Evolutionary conservation across 2,888 invertebrate genomes (phyloP), one percentile per base, ranked within the genome.

Genomic region (Tipula vernalis): DNA sequence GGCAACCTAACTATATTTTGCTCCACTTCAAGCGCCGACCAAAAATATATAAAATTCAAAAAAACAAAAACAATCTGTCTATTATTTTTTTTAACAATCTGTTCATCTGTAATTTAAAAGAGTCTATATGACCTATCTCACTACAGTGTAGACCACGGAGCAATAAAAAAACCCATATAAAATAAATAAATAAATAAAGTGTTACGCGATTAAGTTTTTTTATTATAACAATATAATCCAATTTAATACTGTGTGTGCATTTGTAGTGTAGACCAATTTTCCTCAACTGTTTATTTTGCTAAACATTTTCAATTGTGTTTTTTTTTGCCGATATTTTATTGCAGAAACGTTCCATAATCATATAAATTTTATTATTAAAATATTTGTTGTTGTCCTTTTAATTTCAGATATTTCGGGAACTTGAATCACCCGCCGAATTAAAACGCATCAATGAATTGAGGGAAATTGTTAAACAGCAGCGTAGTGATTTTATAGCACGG

Each of bases 351-450:
- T 39, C 39, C 39, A 28, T 39, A 39, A 39, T 3, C 39, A 39
- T 39, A 28, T 28, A 39, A 39, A 39, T 39, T 39, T 39, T 39
- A 39, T 39, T 39, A 6, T 39, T 39, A 6, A 5, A 39, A 6
- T 39, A 39, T 39, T n/a, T 39, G 5, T 6, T 39, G 39, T 39
- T 44, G 28, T 28, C 2, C 2, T 28, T 0, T 2, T 28, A 28
- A 39, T 39, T 39, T 39, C 90, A 96, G 97, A 94, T 97, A 87
- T 97, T 97, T 90, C 94, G 95, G 83, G 94, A 94, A 86, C 92
- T 97, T 87, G 97, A 97, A 91, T 94, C 95, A 89, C 96, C 96
- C 2, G 95, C 95, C 0, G 96, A 96, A 92, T 91, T 95, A 89
- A 93, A 93, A 10, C 94, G 95, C 88, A 93, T 96, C 88, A 92